Evolutionary conservation across 1,140 invertebrate species (phyloP).

Genomic region (Centruroides vittatus): DNA sequence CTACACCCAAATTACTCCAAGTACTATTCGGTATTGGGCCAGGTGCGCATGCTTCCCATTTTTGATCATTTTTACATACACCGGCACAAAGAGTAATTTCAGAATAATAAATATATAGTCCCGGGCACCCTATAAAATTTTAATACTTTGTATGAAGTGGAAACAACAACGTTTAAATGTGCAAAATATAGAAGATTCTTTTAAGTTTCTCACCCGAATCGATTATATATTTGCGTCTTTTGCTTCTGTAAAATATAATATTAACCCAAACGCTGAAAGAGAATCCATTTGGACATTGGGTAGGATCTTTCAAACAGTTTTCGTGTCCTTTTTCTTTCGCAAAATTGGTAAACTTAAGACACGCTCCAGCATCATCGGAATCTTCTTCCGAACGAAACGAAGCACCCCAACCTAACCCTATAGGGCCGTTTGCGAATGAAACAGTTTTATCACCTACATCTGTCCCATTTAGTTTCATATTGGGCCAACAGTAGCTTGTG

Average conservation of each 20-base stretch:
- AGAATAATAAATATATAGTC: conserved; percentile 18
- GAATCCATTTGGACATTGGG: neutral
- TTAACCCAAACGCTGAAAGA: conserved; percentile 8
- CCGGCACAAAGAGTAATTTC: conserved; percentile 15
- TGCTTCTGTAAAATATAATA: conserved; percentile 2
- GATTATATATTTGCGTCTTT: neutral
- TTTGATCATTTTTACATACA: conserved; percentile 21
- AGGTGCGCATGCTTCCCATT: conserved; percentile 17
- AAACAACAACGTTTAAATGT: neutral
- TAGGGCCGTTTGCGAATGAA: conserved; percentile 4
- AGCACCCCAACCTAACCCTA: conserved; percentile 7
- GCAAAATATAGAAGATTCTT: too few species aligned
- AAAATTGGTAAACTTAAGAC: neutral
- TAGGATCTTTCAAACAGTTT: conserved; percentile 2
- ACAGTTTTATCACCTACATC: neutral
- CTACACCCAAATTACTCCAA: conserved; percentile 22
- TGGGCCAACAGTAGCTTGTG: conserved; percentile 4
- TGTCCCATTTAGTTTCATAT: conserved; percentile 1
- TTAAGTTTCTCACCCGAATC: conserved; percentile 1
- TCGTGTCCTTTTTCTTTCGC: neutral
- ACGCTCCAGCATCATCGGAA: neutral
- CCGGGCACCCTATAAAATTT: conserved; percentile 16
- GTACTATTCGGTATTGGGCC: conserved; percentile 17
- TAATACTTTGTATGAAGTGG: neutral
- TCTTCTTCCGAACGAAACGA: neutral